Evolutionary conservation across 2,797 vertebrate genomes (phyloP).

Genomic region (Eupleurogrammus muticus): DNA sequence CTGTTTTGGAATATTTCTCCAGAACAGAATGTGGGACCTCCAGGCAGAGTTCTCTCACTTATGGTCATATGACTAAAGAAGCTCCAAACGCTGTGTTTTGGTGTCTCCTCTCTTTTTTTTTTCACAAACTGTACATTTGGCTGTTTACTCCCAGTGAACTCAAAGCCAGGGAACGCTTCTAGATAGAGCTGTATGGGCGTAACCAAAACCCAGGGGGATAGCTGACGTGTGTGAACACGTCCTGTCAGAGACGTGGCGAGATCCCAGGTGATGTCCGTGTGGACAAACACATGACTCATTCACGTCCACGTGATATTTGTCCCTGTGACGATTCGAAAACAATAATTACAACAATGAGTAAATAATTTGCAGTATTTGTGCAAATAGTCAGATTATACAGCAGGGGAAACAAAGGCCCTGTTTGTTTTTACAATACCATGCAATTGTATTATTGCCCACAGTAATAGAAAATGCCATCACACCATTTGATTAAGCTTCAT

Average conservation of each 20-base stretch:
- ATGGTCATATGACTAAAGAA: conserved; percentile 36
- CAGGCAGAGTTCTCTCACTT: conserved; percentile 22
- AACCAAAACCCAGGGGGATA: conserved; percentile 55
- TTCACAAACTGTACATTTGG: conserved; percentile 44
- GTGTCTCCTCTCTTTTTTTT: conserved; percentile 14
- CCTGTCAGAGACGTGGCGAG: conserved; percentile 51
- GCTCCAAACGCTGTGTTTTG: conserved; percentile 14
- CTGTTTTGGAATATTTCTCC: conserved; percentile 49
- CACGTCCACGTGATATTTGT: conserved; percentile 34
- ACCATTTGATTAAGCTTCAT: neutral
- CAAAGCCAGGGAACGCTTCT: conserved; percentile 41
- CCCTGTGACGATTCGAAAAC: conserved; percentile 29
- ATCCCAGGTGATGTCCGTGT: conserved; percentile 68
- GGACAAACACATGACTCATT: conserved; percentile 75
- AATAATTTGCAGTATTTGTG: neutral
- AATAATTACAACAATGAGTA: conserved; percentile 14
- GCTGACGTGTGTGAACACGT: conserved; percentile 70
- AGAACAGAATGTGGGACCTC: conserved; percentile 23
- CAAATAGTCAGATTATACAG: neutral
- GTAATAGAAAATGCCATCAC: neutral
- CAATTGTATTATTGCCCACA: neutral
- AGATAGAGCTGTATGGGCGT: conserved; percentile 63
- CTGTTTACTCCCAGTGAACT: conserved; percentile 55
- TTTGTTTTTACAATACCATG: neutral
- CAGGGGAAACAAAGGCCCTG: neutral